phyloP scores from a whole-genome alignment of 2,797 vertebrate species.

The Lophius americanus region DNA sequence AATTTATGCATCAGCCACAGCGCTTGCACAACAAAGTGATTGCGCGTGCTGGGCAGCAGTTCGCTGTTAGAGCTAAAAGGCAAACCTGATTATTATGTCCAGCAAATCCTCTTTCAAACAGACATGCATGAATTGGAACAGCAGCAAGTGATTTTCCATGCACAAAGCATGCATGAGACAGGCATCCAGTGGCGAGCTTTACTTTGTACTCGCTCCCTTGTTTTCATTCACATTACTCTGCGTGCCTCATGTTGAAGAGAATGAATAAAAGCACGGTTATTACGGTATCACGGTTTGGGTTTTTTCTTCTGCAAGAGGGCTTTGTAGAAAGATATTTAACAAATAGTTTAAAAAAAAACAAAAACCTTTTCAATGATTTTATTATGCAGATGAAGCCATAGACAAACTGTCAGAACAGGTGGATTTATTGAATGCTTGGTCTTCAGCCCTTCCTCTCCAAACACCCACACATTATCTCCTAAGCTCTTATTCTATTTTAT shows the following conservation, averaged over 20 bases:
- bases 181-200: constrained; percentile 25
- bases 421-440: constrained; percentile 47
- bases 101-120: constrained; percentile 32
- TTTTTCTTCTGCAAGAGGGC: neutral
- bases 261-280: constrained; percentile 1
- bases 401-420: constrained; percentile 41
- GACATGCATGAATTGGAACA: constrained; percentile 41
- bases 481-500: constrained; percentile 32
- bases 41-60: constrained; percentile 35
- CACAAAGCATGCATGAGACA: constrained; percentile 38
- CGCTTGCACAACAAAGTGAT: constrained; percentile 56
- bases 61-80: constrained; percentile 47
- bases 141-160: constrained; percentile 39
- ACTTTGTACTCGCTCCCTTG: constrained; percentile 27
- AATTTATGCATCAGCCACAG: constrained; percentile 62
- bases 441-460: constrained; percentile 41
- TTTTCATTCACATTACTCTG: constrained; percentile 22
- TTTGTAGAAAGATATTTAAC: constrained; percentile 25
- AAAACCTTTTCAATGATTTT: neutral
- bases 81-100: constrained; percentile 49
- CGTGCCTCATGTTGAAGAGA: neutral
- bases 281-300: too few relatives aligned
- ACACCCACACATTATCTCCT: constrained; percentile 38
- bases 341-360: constrained; percentile 7
- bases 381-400: constrained; percentile 10